Base-by-base conservation (phyloP, 1,140 invertebrate species). In the Polypedilum vanderplanki region DNA sequence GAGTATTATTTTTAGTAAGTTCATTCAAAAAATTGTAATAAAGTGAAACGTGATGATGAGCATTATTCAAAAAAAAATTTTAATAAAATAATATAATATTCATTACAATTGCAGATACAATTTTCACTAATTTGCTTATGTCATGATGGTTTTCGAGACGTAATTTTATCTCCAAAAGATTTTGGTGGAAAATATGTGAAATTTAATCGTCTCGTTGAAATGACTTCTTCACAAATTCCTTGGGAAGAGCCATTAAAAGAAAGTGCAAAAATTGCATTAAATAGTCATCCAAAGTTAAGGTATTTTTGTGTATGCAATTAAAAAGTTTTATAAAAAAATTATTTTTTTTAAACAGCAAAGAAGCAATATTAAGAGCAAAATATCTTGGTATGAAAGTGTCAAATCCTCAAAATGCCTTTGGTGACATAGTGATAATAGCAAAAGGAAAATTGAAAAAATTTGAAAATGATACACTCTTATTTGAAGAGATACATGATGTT, bases 361-460 rank as follows among this genome's bases (percentile, higher is more conserved):
- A 18, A 0, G 9, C 17, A 18, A n/a, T 82, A 67, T 75, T 81
- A 74, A 79, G 79, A 18, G 86, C 87, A 1, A 85, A 86, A 0
- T 86, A 88, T 76, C 79, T 85, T 57, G 83, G 83, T 75, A 78
- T 83, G 41, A 77, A 40, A 80, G 82, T 46, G 80, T 83, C 10
- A 80, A 83, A 33, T 81, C 81, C 1, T 77, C 82, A 24, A 33
- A 33, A 33, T 33, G 81, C 83, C 12, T 86, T 86, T 74, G 87
- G 87, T n/a, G 88, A 89, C 75, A 85, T 89, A 17, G 85, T 86
- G 0, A 84, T 87, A 40, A 78, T 89, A 78, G 86, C 87, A 3
- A 85, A 83, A 77, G 88, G 88, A n/a, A 84, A 86, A 73, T 77
- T 89, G 24, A 82, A 88, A 76, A 82, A 85, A 76, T 79, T 83